phyloP scores from a whole-genome alignment of 2,113 vertebrate species.

The Carettochelys insculpta region DNA sequence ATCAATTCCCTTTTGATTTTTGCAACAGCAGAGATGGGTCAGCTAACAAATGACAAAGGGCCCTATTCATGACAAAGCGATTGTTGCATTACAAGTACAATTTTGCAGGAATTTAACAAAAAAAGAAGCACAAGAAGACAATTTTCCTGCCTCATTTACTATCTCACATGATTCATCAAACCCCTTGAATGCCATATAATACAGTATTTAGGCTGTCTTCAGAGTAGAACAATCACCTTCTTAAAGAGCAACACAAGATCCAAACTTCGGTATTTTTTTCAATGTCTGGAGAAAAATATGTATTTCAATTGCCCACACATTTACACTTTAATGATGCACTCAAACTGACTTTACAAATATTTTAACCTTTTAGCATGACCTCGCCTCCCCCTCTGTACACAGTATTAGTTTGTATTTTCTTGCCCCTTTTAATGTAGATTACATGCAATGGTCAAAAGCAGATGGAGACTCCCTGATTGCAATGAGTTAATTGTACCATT shows the following conservation, averaged over 20 bases:
- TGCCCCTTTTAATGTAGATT: background rate
- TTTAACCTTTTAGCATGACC: background rate
- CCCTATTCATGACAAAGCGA: constrained; percentile 45
- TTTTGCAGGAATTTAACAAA: constrained; percentile 66
- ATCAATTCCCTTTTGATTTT: constrained; percentile 74
- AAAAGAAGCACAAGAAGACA: background rate
- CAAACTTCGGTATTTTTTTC: background rate
- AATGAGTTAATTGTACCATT: background rate
- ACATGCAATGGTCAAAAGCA: background rate
- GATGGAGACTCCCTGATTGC: background rate
- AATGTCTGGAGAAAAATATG: accelerated
- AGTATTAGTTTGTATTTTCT: background rate
- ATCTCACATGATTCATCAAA: constrained; percentile 7
- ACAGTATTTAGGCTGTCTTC: background rate
- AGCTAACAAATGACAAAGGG: constrained; percentile 54
- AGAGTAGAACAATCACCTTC: background rate
- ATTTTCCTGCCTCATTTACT: constrained; percentile 58
- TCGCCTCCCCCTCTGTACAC: background rate
- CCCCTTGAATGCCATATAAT: background rate
- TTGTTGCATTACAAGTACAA: constrained; percentile 51
- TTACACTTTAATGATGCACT: background rate
- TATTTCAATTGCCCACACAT: background rate
- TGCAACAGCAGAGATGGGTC: constrained; percentile 60
- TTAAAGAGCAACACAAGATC: background rate
- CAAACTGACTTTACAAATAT: background rate